A percentile compares a stretch with the other conserved stretches of the same genome.
Conservation (phyloP, 2,888 invertebrate species). For the Eustalomyia histrio region DNA sequence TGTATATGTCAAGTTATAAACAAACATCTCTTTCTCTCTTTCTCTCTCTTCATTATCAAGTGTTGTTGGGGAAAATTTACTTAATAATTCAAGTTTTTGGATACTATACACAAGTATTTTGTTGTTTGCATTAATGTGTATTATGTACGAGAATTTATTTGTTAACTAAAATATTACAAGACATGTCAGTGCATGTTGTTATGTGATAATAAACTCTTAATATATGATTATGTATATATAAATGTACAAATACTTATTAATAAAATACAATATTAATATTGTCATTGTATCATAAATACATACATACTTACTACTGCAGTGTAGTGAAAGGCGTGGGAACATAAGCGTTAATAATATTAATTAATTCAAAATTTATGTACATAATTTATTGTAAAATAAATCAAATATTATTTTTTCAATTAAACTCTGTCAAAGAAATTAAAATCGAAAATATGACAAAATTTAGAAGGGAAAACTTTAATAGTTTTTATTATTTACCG, state of each 20-base stretch:
- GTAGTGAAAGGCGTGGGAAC: neutral
- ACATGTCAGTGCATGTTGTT: slow-evolving; percentile 14
- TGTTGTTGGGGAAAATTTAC: slow-evolving; percentile 26
- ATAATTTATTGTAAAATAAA: neutral
- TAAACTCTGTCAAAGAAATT: too few relatives aligned
- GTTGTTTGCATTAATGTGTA: neutral
- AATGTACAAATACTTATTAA: neutral
- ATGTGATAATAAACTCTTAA: slow-evolving; percentile 24
- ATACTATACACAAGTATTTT: slow-evolving; percentile 1
- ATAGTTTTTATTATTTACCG: too few relatives aligned
- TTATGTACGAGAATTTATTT: neutral
- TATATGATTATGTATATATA: neutral
- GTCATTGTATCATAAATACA: neutral
- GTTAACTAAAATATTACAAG: slow-evolving; percentile 9
- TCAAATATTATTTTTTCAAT: neutral
- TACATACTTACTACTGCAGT: too few relatives aligned
- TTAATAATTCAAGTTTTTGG: slow-evolving; percentile 24
- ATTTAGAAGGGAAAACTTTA: too few relatives aligned
- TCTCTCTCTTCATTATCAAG: slow-evolving; percentile 10
- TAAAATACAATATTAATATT: slow-evolving; percentile 3
- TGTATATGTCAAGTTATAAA: slow-evolving; percentile 44
- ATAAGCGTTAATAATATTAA: neutral
- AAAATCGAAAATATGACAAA: too few relatives aligned
- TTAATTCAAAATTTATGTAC: neutral
- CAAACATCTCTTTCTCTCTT: too few relatives aligned